These are phyloP conservation scores for Mnemiopsis leidyi DNA, from an alignment of 37 sponge, comb jelly and placozoan genomes.

Conservation along the genomic window DNA sequence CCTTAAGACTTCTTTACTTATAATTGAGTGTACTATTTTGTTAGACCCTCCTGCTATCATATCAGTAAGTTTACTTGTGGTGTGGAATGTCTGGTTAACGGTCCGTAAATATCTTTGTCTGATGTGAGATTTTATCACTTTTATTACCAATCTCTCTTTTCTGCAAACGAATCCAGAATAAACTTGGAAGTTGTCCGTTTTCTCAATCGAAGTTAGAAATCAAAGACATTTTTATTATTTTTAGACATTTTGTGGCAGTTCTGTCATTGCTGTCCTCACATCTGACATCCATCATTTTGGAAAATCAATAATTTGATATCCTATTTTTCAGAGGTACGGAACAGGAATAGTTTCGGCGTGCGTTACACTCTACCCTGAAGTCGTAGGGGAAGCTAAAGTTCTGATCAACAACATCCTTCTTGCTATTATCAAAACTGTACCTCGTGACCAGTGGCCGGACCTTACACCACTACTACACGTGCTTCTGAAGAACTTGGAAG, in stretches of 20 bases:
- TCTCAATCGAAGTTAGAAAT: too few relatives aligned
- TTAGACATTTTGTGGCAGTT: too few relatives aligned
- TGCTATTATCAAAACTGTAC: background rate
- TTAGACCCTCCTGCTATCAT: conserved; percentile 56
- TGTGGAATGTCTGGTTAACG: too few relatives aligned
- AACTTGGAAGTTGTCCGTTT: too few relatives aligned
- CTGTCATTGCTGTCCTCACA: too few relatives aligned
- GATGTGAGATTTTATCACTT: background rate
- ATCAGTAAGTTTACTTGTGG: conserved; percentile 28
- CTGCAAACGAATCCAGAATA: too few relatives aligned
- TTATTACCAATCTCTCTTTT: too few relatives aligned
- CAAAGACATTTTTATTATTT: too few relatives aligned
- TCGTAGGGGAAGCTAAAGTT: conserved; percentile 29
- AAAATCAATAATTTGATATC: too few relatives aligned
- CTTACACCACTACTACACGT: conserved; percentile 11
- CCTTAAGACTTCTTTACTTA: conserved; percentile 60
- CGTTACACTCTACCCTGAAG: conserved; percentile 24
- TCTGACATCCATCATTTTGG: too few relatives aligned
- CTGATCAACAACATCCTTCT: conserved; percentile 62
- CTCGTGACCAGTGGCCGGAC: conserved; percentile 24
- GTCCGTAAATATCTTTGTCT: too few relatives aligned
- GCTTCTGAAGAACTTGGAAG: background rate
- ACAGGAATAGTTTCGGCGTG: background rate
- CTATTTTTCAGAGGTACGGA: conserved; percentile 47
- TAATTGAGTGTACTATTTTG: conserved; percentile 63